A percentile compares a stretch with the other conserved stretches of the same genome.
phyloP scores from a whole-genome alignment of 2,797 vertebrate species.

The Malacoraja senta region DNA sequence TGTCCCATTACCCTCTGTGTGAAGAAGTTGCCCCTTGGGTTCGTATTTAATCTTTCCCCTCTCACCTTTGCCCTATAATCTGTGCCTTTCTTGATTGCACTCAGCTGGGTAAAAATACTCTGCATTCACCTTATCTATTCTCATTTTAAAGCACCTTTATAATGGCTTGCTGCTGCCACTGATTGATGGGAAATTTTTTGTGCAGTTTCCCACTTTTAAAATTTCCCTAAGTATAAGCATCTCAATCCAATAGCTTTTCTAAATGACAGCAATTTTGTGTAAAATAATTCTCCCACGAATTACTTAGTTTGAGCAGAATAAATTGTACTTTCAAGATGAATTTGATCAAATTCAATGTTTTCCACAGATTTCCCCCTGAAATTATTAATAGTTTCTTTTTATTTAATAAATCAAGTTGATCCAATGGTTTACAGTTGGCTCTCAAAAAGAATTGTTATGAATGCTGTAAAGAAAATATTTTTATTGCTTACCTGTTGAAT shows the following conservation, averaged over 20 bases:
- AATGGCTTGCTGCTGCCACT: background rate
- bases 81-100: no score
- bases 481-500: slow-evolving; percentile 75
- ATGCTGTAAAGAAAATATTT: background rate
- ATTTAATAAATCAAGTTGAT: background rate
- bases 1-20: no score
- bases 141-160: no score
- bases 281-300: background rate
- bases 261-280: background rate
- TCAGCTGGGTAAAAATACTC: no score
- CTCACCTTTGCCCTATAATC: no score
- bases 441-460: background rate
- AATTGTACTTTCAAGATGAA: background rate
- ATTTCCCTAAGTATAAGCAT: background rate
- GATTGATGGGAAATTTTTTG: background rate
- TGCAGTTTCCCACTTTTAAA: background rate
- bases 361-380: background rate
- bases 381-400: background rate
- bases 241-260: background rate
- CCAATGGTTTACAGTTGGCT: background rate
- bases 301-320: background rate
- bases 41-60: no score
- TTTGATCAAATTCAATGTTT: background rate
- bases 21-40: no score
- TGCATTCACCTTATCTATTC: no score